Evolutionary conservation across 1,140 invertebrate genomes (phyloP).

Genomic region (Diprion similis): DNA sequence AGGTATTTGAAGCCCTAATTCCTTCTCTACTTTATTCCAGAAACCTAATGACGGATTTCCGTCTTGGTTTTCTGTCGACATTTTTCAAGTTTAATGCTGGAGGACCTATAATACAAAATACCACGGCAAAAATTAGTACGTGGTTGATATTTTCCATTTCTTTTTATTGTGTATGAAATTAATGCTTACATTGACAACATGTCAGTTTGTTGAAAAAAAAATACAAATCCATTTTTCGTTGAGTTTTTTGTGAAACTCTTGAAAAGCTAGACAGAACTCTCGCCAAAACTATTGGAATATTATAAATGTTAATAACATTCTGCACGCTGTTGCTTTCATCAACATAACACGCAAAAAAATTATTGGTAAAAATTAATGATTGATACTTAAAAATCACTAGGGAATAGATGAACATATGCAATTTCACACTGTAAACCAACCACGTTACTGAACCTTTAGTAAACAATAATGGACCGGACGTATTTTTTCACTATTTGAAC

Average conservation of each 20-base stretch:
- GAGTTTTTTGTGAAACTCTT: too few relatives aligned
- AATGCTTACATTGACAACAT: not conserved
- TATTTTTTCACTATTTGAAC: too few relatives aligned
- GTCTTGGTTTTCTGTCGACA: not conserved
- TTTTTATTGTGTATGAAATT: not conserved
- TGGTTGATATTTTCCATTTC: not conserved
- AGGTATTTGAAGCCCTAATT: not conserved
- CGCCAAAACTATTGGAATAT: not conserved
- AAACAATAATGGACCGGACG: too few relatives aligned
- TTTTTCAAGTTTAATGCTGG: not conserved
- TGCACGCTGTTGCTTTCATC: not conserved
- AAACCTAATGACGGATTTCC: not conserved
- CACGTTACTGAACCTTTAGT: too few relatives aligned
- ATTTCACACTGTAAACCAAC: too few relatives aligned
- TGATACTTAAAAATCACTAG: too few relatives aligned
- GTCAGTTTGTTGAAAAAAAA: not conserved
- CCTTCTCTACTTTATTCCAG: constrained; percentile 1
- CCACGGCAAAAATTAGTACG: not conserved
- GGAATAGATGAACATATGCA: too few relatives aligned
- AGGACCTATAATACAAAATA: not conserved
- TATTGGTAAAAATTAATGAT: not conserved
- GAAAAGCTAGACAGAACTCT: not conserved
- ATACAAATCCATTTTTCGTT: not conserved
- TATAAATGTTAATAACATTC: not conserved
- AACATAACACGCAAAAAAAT: not conserved